Percentiles rank a stretch among this genome's conserved stretches.
Conservation (phyloP, 2,888 invertebrate genomes). For the Lycia hirtaria region DNA sequence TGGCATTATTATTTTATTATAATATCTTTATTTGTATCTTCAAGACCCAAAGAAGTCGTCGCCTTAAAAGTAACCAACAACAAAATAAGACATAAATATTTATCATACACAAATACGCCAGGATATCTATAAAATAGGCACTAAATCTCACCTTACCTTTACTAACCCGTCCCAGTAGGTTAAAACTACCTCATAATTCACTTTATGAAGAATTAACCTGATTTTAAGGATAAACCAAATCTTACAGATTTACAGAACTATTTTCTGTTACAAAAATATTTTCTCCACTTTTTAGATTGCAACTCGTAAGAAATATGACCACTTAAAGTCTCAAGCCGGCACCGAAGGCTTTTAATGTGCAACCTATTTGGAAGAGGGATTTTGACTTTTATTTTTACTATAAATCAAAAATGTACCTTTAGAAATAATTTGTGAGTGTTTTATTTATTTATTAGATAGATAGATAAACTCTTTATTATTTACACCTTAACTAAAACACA, state of each 20-base stretch:
- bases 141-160: neutral
- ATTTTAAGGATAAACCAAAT: conserved; percentile 13
- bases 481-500: too few species aligned
- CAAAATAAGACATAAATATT: too few species aligned
- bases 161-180: conserved; percentile 4
- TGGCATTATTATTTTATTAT: too few species aligned
- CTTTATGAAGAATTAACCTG: conserved; percentile 3
- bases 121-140: too few species aligned
- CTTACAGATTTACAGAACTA: neutral
- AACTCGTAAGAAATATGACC: conserved; percentile 25
- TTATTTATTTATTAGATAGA: too few species aligned
- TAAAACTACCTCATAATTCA: conserved; percentile 7
- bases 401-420: too few species aligned
- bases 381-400: conserved; percentile 6
- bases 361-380: conserved; percentile 19
- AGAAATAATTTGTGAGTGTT: neutral
- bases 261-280: conserved; percentile 22
- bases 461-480: too few species aligned
- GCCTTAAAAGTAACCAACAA: too few species aligned
- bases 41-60: too few species aligned
- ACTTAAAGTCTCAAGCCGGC: conserved; percentile 21
- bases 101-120: too few species aligned
- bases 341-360: conserved; percentile 18
- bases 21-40: too few species aligned
- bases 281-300: conserved; percentile 24